Evolutionary conservation across 2,888 invertebrate genomes (phyloP).

Genomic region (Agrilus biguttatus): DNA sequence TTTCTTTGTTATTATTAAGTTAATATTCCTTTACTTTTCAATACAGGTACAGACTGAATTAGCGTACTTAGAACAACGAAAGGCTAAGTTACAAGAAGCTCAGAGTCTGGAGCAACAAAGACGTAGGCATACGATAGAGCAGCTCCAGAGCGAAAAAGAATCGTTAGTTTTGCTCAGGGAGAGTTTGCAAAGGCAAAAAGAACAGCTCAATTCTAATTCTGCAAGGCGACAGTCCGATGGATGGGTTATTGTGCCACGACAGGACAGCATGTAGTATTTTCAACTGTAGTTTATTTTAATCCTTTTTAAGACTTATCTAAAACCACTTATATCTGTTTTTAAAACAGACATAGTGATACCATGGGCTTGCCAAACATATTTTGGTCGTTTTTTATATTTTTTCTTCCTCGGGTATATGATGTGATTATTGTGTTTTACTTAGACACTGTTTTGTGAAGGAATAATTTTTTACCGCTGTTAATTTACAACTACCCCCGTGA

Average conservation of each 20-base stretch:
- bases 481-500: too few species aligned
- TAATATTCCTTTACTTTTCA: neutral
- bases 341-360: too few species aligned
- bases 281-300: conserved; percentile 4
- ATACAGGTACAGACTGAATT: conserved; percentile 64
- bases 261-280: conserved; percentile 2
- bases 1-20: too few species aligned
- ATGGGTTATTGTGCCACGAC: conserved; percentile 21
- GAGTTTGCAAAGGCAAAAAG: conserved; percentile 50
- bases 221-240: conserved; percentile 10
- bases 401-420: too few species aligned
- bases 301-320: too few species aligned
- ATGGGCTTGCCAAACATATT: too few species aligned
- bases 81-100: conserved; percentile 56
- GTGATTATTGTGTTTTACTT: too few species aligned
- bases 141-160: conserved; percentile 37
- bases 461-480: too few species aligned
- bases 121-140: conserved; percentile 20
- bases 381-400: too few species aligned
- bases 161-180: conserved; percentile 51
- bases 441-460: too few species aligned
- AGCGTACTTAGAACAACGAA: conserved; percentile 64
- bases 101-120: conserved; percentile 38
- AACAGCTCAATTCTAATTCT: conserved; percentile 21
- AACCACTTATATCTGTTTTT: too few species aligned